Percentiles rank a stretch among this genome's conserved stretches.
phyloP scores from a whole-genome alignment of 2,113 vertebrate species.

The Tympanuchus pallidicinctus region DNA sequence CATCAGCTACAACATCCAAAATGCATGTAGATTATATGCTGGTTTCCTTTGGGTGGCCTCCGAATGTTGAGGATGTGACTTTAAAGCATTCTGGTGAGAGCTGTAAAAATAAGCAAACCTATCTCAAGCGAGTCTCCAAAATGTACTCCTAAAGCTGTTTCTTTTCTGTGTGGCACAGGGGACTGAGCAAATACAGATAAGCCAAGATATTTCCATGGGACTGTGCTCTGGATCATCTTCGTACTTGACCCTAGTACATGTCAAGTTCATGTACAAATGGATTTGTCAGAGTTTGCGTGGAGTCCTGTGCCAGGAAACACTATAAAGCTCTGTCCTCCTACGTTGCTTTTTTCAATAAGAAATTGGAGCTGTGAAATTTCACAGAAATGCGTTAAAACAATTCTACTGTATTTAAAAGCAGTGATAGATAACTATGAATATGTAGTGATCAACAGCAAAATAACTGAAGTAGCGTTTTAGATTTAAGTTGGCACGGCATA shows the following conservation, averaged over 20 bases:
- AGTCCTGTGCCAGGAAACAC: not conserved
- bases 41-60: constrained; percentile 3
- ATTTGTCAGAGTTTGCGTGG: not conserved
- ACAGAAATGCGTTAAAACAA: not conserved
- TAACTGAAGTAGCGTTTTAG: not conserved
- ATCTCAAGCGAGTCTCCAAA: fast-evolving
- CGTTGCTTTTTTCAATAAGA: not conserved
- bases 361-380: not conserved
- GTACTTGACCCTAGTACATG: not conserved
- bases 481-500: not conserved
- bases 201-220: not conserved
- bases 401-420: not conserved
- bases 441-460: not conserved
- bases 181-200: not conserved
- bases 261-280: not conserved
- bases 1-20: not conserved
- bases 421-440: not conserved
- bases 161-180: fast-evolving
- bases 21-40: not conserved
- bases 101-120: not conserved
- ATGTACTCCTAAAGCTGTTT: not conserved
- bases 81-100: not conserved
- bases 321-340: not conserved
- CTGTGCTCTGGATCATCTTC: not conserved
- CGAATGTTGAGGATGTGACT: not conserved